Conservation (phyloP, 2,888 invertebrate genomes). For the Tachina grossa region DNA sequence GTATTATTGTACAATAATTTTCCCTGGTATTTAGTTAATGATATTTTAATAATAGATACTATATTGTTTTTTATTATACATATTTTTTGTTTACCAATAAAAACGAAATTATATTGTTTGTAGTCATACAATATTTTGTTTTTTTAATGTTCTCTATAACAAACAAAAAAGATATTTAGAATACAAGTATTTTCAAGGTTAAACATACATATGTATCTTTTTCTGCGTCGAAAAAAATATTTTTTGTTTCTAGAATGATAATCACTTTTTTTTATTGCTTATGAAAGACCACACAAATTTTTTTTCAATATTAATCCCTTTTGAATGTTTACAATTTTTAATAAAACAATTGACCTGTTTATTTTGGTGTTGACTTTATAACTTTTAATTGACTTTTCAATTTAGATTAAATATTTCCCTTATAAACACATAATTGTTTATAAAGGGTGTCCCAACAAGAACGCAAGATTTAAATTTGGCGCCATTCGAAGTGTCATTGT, state of each 20-base stretch:
- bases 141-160: background rate
- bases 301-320: background rate
- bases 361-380: slow-evolving; percentile 6
- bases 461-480: too few relatives aligned
- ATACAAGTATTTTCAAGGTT: slow-evolving; percentile 55
- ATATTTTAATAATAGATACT: slow-evolving; percentile 40
- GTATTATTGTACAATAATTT: background rate
- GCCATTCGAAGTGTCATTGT: too few relatives aligned
- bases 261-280: background rate
- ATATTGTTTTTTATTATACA: slow-evolving; percentile 33
- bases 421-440: slow-evolving; percentile 1
- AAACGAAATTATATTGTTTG: slow-evolving; percentile 12
- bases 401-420: slow-evolving; percentile 29
- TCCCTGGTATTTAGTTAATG: slow-evolving; percentile 43
- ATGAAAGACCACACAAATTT: slow-evolving; percentile 33
- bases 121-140: background rate
- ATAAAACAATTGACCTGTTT: slow-evolving; percentile 19
- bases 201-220: background rate
- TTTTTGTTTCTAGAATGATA: background rate
- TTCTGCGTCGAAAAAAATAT: background rate
- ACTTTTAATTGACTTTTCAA: slow-evolving; percentile 37
- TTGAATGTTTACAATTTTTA: background rate
- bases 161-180: slow-evolving; percentile 1
- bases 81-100: background rate
- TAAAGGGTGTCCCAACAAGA: too few relatives aligned